Evolutionary conservation across 2,113 vertebrate genomes (phyloP).

Genomic region (Alligator mississippiensis): DNA sequence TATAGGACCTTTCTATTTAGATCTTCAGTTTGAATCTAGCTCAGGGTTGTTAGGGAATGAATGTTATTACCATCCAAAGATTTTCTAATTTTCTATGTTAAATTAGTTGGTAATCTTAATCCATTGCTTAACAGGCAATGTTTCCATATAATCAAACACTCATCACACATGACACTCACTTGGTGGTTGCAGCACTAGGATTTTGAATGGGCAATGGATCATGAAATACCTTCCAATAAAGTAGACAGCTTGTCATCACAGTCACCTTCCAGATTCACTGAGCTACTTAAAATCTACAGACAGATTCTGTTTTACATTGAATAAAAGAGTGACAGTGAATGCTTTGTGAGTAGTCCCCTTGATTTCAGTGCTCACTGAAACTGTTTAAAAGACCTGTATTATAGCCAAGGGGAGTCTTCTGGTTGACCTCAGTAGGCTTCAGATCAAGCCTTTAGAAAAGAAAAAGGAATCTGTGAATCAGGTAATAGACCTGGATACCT

Average conservation of each 20-base stretch:
- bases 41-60: neutral
- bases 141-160: neutral
- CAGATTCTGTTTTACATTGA: neutral
- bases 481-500: neutral
- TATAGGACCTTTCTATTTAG: neutral
- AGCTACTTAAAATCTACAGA: neutral
- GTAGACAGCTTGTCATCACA: slow-evolving; percentile 23
- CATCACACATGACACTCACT: neutral
- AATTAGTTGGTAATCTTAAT: rapidly evolving
- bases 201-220: slow-evolving; percentile 19
- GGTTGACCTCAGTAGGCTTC: neutral
- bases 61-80: neutral
- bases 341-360: neutral
- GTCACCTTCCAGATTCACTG: slow-evolving; percentile 21
- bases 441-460: neutral
- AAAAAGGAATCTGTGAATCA: neutral
- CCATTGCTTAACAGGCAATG: neutral
- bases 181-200: neutral
- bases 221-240: slow-evolving; percentile 5
- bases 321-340: neutral
- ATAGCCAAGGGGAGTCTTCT: neutral
- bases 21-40: neutral
- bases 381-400: neutral
- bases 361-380: neutral
- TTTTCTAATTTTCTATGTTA: neutral